Conservation (phyloP, 2,113 vertebrate species). For the Meriones unguiculatus region DNA sequence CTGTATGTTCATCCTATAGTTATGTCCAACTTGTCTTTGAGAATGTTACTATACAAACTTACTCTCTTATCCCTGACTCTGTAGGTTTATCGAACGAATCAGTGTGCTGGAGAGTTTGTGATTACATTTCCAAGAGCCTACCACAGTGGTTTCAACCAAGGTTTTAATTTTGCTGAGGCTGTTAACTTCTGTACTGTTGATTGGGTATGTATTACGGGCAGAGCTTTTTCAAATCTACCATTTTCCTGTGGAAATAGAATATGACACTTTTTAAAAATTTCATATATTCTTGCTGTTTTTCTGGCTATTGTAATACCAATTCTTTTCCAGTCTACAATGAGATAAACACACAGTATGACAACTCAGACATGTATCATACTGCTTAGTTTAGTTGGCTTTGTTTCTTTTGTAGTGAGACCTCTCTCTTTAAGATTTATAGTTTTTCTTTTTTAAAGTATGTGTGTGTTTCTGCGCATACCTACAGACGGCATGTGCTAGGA, state of each 20-base stretch:
- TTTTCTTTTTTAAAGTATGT: not conserved
- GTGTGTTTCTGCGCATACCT: too few relatives aligned
- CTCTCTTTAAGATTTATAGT: not conserved
- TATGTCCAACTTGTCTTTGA: constrained; percentile 2
- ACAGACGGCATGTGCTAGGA: not conserved
- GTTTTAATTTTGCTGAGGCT: constrained; percentile 99
- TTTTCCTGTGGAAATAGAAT: not conserved
- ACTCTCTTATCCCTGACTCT: constrained; percentile 40
- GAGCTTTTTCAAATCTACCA: not conserved
- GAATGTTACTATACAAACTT: not conserved
- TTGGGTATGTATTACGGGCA: constrained; percentile 90
- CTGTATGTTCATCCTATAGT: not conserved
- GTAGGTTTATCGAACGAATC: constrained; percentile 98
- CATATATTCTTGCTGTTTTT: not conserved
- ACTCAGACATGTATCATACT: not conserved
- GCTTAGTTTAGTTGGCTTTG: not conserved
- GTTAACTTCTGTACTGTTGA: constrained; percentile 99
- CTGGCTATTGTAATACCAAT: not conserved
- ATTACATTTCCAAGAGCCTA: constrained; percentile 98
- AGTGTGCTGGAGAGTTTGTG: constrained; percentile 99
- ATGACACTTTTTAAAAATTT: not conserved
- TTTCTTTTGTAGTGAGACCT: not conserved
- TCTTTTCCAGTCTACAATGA: not conserved
- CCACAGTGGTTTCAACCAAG: constrained; percentile 99
- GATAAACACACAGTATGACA: not conserved